Evolutionary conservation across 1,140 invertebrate genomes (phyloP), one percentile per base, ranked within the genome.

Genomic region (Bacillus rossius): DNA sequence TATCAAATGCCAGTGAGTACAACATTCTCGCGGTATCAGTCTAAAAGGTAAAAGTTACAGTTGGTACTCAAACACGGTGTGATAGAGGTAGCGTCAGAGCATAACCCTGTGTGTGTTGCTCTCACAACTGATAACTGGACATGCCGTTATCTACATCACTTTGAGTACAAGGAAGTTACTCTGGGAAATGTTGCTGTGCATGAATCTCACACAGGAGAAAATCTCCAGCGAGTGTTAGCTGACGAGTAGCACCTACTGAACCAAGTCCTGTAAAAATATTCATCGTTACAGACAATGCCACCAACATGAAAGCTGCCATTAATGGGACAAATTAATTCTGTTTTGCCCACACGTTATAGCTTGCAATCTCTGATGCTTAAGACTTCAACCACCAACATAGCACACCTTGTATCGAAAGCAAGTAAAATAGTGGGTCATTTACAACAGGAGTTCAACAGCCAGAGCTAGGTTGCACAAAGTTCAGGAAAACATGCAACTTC

Each of bases 121-220:
- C 55, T 65, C 8, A 67, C 64, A 10, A 61, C 63, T 53, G 64
- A 67, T 58, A 57, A 59, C 48, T 68, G 64, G 64, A 67, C 67
- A 20, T 61, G 47, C 22, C 62, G 68, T 51, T 67, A 57, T 53
- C 47, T 68, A 1, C 43, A 60, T 48, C 38, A 62, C 52, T 68
- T 67, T 60, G 37, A 61, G 29, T 26, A 61, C 37, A 61, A 48
- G 47, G 55, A 22, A 42, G 49, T 52, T 62, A 61, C 57, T 19
- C 34, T 66, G 25, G 40, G 63, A 23, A 60, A 51, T 55, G 53
- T 47, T 37, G 25, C 54, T 37, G 59, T 65, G 52, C 37, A 53
- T 22, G 40, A 57, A 43, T 52, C 55, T 25, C 55, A 60, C 45
- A 62, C 59, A 23, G 56, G 16, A 38, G 38, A 55, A 13, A 52